Evolutionary conservation across 2,888 invertebrate genomes (phyloP).

Genomic region (Eristalis intricaria): DNA sequence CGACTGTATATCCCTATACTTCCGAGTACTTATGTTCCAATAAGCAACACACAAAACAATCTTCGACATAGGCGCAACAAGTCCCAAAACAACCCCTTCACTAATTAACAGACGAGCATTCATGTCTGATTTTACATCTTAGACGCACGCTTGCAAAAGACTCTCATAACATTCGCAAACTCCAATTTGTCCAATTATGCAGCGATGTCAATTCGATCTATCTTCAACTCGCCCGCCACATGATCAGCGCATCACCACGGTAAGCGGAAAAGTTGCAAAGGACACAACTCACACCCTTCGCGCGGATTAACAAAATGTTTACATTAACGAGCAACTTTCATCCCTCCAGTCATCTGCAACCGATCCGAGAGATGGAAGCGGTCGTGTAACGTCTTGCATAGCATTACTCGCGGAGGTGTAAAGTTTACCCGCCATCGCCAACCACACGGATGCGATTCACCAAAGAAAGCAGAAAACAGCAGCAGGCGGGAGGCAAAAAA

Average conservation of each 20-base stretch:
- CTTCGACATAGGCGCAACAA: too few relatives aligned
- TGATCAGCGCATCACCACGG: neutral
- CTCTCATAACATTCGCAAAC: neutral
- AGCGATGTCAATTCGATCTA: neutral
- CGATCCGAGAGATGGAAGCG: neutral
- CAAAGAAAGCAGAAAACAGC: neutral
- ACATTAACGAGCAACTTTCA: conserved; percentile 33
- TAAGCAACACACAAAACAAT: too few relatives aligned
- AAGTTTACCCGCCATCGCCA: conserved; percentile 8
- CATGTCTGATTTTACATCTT: neutral
- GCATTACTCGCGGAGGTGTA: neutral
- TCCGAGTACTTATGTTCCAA: too few relatives aligned
- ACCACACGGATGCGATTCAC: conserved; percentile 7
- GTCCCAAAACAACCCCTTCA: too few relatives aligned
- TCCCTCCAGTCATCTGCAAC: neutral
- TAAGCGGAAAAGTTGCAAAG: conserved; percentile 14
- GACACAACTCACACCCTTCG: neutral
- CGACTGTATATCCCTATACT: too few relatives aligned
- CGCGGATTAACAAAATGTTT: conserved; percentile 26
- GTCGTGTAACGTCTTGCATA: conserved; percentile 8
- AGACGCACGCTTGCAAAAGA: neutral
- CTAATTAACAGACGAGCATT: neutral
- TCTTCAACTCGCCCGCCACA: neutral
- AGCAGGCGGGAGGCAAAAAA: neutral
- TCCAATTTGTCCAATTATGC: neutral